These are phyloP conservation scores for Geotrypetes seraphini DNA, from an alignment of 2,797 vertebrate genomes.

Conservation along the genomic window DNA sequence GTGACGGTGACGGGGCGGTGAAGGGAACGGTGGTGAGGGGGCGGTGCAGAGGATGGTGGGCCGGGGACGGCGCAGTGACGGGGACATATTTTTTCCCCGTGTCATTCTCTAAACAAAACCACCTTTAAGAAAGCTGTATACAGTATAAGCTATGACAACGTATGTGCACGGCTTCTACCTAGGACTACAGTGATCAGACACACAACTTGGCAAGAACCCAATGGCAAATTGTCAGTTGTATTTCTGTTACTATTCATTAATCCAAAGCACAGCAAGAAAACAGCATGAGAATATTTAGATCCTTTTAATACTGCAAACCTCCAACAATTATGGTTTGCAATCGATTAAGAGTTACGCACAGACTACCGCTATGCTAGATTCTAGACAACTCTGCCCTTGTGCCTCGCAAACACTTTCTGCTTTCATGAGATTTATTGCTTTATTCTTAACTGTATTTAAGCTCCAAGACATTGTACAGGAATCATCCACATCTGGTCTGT, in stretches of 20 bases:
- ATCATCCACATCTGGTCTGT: not conserved
- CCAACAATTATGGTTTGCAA: not conserved
- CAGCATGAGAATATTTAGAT: not conserved
- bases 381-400: constrained; percentile 1
- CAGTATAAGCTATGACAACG: too few species aligned
- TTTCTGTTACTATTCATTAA: not conserved
- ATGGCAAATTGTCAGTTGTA: not conserved
- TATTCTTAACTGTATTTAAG: too few species aligned
- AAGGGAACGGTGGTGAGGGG: too few species aligned
- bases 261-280: not conserved
- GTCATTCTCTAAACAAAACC: too few species aligned
- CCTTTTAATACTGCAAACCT: constrained; percentile 2
- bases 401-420: constrained; percentile 3
- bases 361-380: not conserved
- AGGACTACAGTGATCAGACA: constrained; percentile 1
- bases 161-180: too few species aligned
- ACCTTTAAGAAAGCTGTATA: too few species aligned
- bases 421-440: constrained; percentile 11
- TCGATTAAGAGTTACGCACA: not conserved
- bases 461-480: too few species aligned
- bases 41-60: too few species aligned
- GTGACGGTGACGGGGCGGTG: too few species aligned
- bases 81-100: too few species aligned
- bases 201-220: not conserved
- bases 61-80: too few species aligned